phyloP scores from a whole-genome alignment of 2,888 invertebrate genomes.

The Clanis bilineata region DNA sequence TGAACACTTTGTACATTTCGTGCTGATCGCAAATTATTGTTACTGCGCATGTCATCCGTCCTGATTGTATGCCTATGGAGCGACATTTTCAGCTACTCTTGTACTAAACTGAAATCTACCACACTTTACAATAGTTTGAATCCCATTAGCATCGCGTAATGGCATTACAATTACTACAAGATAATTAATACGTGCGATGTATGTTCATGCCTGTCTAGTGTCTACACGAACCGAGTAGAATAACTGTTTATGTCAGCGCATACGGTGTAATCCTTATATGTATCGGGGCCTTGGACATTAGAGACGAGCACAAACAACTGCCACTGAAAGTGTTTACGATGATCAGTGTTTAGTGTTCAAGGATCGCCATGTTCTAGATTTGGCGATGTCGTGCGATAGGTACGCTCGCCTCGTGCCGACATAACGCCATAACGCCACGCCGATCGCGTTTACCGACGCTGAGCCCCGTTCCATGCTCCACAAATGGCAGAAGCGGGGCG shows the following conservation, averaged over 20 bases:
- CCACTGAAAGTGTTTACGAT: conserved; percentile 36
- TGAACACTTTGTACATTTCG: conserved; percentile 37
- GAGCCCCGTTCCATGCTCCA: conserved; percentile 47
- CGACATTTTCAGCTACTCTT: background rate
- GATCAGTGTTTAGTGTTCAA: conserved; percentile 47
- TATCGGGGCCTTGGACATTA: conserved; percentile 40
- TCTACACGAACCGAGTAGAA: background rate
- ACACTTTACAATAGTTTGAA: background rate
- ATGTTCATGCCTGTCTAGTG: background rate
- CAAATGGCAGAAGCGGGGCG: conserved; percentile 49
- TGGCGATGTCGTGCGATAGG: conserved; percentile 27
- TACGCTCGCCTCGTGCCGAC: too few species aligned
- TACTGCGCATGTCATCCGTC: background rate
- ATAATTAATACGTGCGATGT: background rate
- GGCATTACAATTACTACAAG: background rate
- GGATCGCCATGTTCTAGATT: conserved; percentile 36
- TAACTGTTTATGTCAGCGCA: conserved; percentile 24
- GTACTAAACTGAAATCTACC: background rate
- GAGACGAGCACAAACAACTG: conserved; percentile 42
- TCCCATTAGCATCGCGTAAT: background rate
- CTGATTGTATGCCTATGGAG: background rate
- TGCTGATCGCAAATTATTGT: conserved; percentile 28
- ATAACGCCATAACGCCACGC: background rate
- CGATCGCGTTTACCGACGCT: conserved; percentile 29
- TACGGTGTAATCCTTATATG: conserved; percentile 34